Conservation (phyloP, 92 coral and sea anemone genomes). For the Epizoanthus rinbou region DNA sequence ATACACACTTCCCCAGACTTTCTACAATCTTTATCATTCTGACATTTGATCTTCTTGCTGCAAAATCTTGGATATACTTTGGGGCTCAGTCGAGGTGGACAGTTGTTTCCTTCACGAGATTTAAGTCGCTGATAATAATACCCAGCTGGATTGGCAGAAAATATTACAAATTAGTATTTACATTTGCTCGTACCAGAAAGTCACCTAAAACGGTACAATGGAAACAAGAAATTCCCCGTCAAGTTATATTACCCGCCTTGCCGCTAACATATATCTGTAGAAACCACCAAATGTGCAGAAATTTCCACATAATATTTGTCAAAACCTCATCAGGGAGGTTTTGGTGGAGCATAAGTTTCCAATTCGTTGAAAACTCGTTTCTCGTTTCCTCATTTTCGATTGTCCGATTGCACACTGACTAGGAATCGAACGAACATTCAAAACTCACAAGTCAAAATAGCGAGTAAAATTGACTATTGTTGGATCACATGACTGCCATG, state of each 20-base stretch:
- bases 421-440: constrained; percentile 73
- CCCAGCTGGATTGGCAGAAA: constrained; percentile 50
- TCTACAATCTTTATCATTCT: constrained; percentile 78
- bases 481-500: constrained; percentile 66
- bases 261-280: constrained; percentile 69
- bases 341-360: constrained; percentile 47
- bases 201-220: constrained; percentile 48
- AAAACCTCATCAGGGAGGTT: constrained; percentile 62
- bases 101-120: constrained; percentile 83
- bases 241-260: constrained; percentile 72
- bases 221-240: constrained; percentile 74
- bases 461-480: constrained; percentile 66
- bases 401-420: constrained; percentile 65
- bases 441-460: constrained; percentile 81
- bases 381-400: constrained; percentile 73
- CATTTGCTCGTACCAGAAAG: constrained; percentile 19
- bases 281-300: constrained; percentile 73
- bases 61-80: constrained; percentile 61
- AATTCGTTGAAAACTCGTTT: constrained; percentile 54
- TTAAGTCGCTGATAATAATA: constrained; percentile 73
- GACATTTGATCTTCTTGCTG: constrained; percentile 53
- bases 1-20: constrained; percentile 70
- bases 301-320: constrained; percentile 80
- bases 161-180: constrained; percentile 25
- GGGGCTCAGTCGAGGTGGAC: constrained; percentile 67